A percentile compares a stretch with the other conserved stretches of the same genome.
phyloP scores from a whole-genome alignment of 2,888 invertebrate genomes.

The Drosophila hawaiiensis region DNA sequence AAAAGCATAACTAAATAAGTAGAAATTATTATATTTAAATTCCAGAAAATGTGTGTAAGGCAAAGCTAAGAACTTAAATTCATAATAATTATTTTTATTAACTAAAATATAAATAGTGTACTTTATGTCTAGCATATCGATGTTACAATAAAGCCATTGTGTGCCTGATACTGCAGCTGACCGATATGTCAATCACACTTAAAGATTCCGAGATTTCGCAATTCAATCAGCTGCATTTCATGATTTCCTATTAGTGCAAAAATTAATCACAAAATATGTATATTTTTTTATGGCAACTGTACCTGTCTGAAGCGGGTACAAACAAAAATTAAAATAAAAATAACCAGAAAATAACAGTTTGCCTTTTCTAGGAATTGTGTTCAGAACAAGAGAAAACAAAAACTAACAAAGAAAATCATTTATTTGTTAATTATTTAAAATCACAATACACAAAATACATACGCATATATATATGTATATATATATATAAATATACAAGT shows the following conservation, averaged over 20 bases:
- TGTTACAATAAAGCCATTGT: not conserved
- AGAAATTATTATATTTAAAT: not conserved
- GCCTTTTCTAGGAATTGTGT: constrained; percentile 19
- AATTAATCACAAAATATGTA: constrained; percentile 19
- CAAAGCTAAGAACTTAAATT: not conserved
- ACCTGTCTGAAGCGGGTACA: constrained; percentile 15
- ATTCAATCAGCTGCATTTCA: constrained; percentile 14
- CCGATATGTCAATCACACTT: constrained; percentile 29
- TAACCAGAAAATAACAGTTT: not conserved
- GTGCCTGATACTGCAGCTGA: not conserved
- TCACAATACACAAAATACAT: constrained; percentile 49
- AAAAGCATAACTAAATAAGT: not conserved
- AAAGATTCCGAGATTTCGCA: not conserved
- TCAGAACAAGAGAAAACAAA: constrained; percentile 3
- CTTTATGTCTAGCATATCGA: no score
- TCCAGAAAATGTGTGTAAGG: not conserved
- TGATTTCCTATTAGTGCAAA: not conserved
- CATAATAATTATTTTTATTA: not conserved
- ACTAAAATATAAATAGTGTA: not conserved
- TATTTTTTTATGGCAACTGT: constrained; percentile 22
- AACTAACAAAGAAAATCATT: constrained; percentile 37
- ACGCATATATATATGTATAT: not conserved
- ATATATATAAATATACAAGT: constrained; percentile 6
- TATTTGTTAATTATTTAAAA: constrained; percentile 65
- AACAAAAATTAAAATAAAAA: not conserved